phyloP scores from a whole-genome alignment of 2,797 vertebrate species.

The Rhabdomys pumilio region DNA sequence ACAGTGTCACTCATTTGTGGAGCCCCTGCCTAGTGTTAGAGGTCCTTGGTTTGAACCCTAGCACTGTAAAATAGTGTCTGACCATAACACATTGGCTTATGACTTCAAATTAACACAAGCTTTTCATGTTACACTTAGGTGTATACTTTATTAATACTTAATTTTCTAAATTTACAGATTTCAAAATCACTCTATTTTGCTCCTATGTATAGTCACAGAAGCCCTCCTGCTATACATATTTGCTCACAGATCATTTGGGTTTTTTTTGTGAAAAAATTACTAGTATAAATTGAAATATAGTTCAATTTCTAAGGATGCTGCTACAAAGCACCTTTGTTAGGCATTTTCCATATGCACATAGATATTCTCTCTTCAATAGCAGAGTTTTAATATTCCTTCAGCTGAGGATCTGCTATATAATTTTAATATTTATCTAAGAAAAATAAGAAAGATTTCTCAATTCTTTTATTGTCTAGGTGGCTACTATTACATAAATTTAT shows the following conservation, averaged over 20 bases:
- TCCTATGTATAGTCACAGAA: background rate
- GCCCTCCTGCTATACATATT: background rate
- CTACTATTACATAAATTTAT: background rate
- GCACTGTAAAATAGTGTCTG: background rate
- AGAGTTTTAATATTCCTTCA: background rate
- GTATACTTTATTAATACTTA: background rate
- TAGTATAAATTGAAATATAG: background rate
- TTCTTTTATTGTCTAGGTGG: background rate
- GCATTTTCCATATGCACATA: background rate
- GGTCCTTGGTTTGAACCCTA: background rate
- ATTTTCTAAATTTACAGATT: background rate
- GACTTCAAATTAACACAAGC: background rate
- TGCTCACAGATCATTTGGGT: background rate
- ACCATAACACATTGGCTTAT: background rate
- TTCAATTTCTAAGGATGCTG: background rate
- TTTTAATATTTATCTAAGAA: conserved; percentile 27
- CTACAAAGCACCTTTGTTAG: background rate
- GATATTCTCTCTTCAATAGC: background rate
- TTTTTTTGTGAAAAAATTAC: background rate
- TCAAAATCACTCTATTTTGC: background rate
- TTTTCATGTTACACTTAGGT: background rate
- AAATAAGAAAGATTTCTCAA: background rate
- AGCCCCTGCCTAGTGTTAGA: background rate
- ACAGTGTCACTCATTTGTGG: background rate
- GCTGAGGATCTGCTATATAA: background rate